phyloP scores from a whole-genome alignment of 2,888 invertebrate species.

The Clitarchus hookeri region DNA sequence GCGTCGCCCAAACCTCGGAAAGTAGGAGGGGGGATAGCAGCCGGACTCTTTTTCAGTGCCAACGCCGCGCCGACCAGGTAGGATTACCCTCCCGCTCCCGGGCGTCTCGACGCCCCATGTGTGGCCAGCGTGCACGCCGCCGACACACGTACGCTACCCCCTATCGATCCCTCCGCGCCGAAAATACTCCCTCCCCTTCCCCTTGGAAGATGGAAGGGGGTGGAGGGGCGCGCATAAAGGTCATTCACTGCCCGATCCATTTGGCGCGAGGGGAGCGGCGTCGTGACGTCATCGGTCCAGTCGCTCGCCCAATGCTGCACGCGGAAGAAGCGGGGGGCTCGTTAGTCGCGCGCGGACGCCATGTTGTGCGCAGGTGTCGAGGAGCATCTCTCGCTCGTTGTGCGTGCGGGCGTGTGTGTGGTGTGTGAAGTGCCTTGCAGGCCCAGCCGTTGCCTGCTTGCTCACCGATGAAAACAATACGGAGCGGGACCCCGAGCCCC shows the following conservation, averaged over 20 bases:
- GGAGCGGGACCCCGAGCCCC: background rate
- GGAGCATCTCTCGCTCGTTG: background rate
- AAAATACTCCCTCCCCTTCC: background rate
- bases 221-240: background rate
- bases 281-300: background rate
- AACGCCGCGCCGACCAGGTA: background rate
- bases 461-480: conserved; percentile 21
- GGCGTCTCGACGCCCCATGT: background rate
- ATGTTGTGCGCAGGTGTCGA: background rate
- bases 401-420: background rate
- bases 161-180: conserved; percentile 6
- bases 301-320: background rate
- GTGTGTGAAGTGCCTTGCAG: background rate
- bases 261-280: background rate
- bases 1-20: background rate
- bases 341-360: background rate
- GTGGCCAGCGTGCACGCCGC: background rate
- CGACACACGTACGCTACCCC: background rate
- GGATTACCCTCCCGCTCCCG: background rate
- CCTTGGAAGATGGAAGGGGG: background rate
- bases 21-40: background rate
- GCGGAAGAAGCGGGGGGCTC: background rate
- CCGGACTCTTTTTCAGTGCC: background rate
- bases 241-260: background rate
- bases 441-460: background rate